Evolutionary conservation across 2,113 vertebrate species (phyloP).

Genomic region (Blennius ocellaris): DNA sequence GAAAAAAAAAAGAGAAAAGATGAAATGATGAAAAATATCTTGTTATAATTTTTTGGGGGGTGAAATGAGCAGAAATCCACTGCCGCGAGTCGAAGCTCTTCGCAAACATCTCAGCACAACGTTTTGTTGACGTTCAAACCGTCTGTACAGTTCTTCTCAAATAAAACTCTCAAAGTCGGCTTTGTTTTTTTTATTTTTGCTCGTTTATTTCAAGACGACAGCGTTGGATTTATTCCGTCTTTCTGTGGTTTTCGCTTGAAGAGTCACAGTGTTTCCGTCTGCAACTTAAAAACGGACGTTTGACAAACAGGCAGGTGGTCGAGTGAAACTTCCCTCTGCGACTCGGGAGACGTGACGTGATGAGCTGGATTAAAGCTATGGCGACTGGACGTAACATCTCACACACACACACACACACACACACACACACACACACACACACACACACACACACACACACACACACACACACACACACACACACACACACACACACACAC

Average conservation of each 20-base stretch:
- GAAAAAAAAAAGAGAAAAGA: too few species aligned
- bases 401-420: background rate
- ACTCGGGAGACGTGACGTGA: background rate
- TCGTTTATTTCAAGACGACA: slow-evolving; percentile 47
- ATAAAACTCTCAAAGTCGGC: background rate
- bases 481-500: background rate
- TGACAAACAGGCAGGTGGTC: slow-evolving; percentile 11
- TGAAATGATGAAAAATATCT: background rate
- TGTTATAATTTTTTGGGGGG: background rate
- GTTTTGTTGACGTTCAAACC: background rate
- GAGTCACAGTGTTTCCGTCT: slow-evolving; percentile 24
- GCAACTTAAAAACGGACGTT: slow-evolving; percentile 13
- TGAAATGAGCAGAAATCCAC: background rate
- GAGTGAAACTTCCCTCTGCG: background rate
- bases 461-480: background rate
- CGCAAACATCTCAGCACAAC: background rate
- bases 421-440: background rate
- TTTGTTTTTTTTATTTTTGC: background rate
- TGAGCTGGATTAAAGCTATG: slow-evolving; percentile 53
- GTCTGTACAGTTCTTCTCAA: background rate
- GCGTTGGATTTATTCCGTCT: background rate
- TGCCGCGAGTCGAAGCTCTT: background rate
- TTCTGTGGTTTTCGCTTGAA: slow-evolving; percentile 4
- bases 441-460: background rate
- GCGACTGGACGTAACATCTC: slow-evolving; percentile 4